phyloP scores from a whole-genome alignment of 1,140 invertebrate genomes.

The Zaprionus taronus region DNA sequence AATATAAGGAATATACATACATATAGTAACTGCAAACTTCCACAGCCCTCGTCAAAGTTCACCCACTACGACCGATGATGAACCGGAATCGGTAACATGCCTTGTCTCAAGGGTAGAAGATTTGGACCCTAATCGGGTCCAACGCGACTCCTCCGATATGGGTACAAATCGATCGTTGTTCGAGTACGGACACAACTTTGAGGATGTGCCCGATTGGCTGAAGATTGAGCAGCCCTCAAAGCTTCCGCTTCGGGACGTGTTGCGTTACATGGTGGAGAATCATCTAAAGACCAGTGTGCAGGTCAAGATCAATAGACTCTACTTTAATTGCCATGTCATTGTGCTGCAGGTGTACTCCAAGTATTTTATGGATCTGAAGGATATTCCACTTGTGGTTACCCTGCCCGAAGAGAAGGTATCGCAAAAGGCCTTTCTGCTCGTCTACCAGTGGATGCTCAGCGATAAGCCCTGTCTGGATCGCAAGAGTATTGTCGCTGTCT shows the following conservation, averaged over 20 bases:
- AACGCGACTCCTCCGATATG: neutral
- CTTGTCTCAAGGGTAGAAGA: slow-evolving; percentile 55
- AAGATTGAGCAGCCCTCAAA: slow-evolving; percentile 58
- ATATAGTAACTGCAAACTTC: neutral
- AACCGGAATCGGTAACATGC: slow-evolving; percentile 31
- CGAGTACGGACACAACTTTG: slow-evolving; percentile 57
- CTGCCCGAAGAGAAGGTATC: slow-evolving; percentile 83
- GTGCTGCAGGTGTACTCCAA: slow-evolving; percentile 75
- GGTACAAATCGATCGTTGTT: slow-evolving; percentile 48
- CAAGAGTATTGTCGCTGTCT: slow-evolving; percentile 89
- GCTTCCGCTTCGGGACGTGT: slow-evolving; percentile 31
- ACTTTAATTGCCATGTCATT: slow-evolving; percentile 73
- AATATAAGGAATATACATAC: neutral
- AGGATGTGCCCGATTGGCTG: slow-evolving; percentile 56
- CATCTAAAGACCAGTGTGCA: slow-evolving; percentile 69
- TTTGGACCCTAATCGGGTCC: slow-evolving; percentile 35
- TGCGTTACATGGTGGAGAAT: slow-evolving; percentile 68
- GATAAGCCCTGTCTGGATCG: slow-evolving; percentile 87
- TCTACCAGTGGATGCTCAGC: slow-evolving; percentile 92
- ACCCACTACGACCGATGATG: neutral
- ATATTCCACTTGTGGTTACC: slow-evolving; percentile 36
- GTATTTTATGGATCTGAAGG: slow-evolving; percentile 59
- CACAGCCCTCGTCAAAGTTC: slow-evolving; percentile 21
- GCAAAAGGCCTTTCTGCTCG: slow-evolving; percentile 88
- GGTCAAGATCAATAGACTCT: slow-evolving; percentile 67